These are phyloP conservation scores for Hyperoplus immaculatus DNA, from an alignment of 2,797 vertebrate genomes.

Conservation along the genomic window DNA sequence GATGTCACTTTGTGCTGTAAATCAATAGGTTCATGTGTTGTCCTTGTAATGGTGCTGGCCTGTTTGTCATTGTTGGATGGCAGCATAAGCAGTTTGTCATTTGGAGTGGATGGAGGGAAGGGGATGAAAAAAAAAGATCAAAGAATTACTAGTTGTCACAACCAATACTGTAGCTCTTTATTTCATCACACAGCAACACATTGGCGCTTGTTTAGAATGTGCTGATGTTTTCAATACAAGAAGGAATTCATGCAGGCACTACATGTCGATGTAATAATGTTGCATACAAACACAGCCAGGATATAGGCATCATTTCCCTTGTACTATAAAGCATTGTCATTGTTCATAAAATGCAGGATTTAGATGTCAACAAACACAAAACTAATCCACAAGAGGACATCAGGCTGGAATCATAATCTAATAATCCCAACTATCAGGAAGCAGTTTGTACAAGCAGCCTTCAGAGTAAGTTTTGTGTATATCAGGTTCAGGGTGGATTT, in stretches of 20 bases:
- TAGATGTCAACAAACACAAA: slow-evolving; percentile 3
- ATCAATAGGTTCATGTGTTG: slow-evolving; percentile 46
- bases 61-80: slow-evolving; percentile 42
- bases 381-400: not conserved
- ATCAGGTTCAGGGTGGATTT: not conserved
- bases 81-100: slow-evolving; percentile 39
- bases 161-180: slow-evolving; percentile 39
- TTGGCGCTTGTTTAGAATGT: slow-evolving; percentile 31
- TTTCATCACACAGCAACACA: not conserved
- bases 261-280: slow-evolving; percentile 21
- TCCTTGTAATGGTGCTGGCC: slow-evolving; percentile 32
- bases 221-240: not conserved
- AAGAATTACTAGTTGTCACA: slow-evolving; percentile 41
- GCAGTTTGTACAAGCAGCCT: not conserved
- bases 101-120: slow-evolving; percentile 19
- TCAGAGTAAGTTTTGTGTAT: not conserved
- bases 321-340: slow-evolving; percentile 8
- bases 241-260: slow-evolving; percentile 7
- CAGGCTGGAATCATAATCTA: not conserved
- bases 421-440: not conserved
- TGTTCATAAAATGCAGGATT: slow-evolving; percentile 4
- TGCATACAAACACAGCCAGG: slow-evolving; percentile 17
- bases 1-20: slow-evolving; percentile 31
- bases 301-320: not conserved
- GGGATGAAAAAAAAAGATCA: slow-evolving; percentile 25